Evolutionary conservation across 2,888 invertebrate species (phyloP), one percentile per base, ranked within the genome.

Genomic region (Pheosia tremula): DNA sequence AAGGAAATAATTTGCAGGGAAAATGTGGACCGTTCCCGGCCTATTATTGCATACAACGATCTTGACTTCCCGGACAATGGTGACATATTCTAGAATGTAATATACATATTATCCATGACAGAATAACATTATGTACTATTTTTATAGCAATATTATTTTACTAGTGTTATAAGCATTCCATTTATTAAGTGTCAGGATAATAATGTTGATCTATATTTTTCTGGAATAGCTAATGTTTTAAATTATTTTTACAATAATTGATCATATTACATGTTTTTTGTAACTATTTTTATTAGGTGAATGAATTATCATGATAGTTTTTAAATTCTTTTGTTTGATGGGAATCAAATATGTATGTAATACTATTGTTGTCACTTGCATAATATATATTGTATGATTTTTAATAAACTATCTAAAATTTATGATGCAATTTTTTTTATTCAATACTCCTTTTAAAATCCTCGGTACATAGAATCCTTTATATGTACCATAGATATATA

Each of bases 21-120:
- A 86, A 94, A 94, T 88, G 93, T 94, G 95, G 95, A 95, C 87
- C 95, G 95, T 80, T 95, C 96, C 89, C 95, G 98, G 91, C 96
- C 96, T 89, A 95, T 97, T 89, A 95, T 98, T 91, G 97, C 96
- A 89, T 98, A 98, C 95, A 96, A 97, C 94, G 98, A 98, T 95
- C 95, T 98, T 94, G 98, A 98, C 95, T 97, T 97, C 89, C 97
- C 97, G 93, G 97, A 97, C 88, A 95, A 94, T 94, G 95, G 95
- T 87, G 97, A 97, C 88, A 95, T 96, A 88, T 96, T 97, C 91
- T 96, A 94, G 94, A 77, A 78, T 72, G 57, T 73, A 72, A 77
- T 68, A 75, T 58, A 67, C 53, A 62, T 67, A 65, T 60, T 58
- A 63, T 65, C 62, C 65, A 71, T 74, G 66, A 71, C 68, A 58